phyloP scores from a whole-genome alignment of 92 coral and sea anemone genomes.

The Porites divaricata region DNA sequence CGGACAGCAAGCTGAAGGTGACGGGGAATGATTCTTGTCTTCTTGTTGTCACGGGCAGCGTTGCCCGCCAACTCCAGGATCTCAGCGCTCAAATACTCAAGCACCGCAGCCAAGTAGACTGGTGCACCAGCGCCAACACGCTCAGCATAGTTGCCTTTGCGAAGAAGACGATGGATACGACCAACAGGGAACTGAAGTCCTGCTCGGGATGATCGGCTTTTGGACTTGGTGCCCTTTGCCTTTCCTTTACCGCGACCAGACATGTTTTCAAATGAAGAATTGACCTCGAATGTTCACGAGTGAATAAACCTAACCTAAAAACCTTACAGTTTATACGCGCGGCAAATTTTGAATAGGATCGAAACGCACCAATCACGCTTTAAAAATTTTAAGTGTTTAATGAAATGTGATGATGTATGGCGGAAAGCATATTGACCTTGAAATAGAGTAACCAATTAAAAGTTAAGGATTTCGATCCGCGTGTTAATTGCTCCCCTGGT shows the following conservation, averaged over 20 bases:
- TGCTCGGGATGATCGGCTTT: slow-evolving; percentile 83
- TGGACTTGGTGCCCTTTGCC: slow-evolving; percentile 78
- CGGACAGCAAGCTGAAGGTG: slow-evolving; percentile 84
- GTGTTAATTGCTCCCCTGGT: neutral
- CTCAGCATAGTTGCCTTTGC: slow-evolving; percentile 79
- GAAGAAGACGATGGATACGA: slow-evolving; percentile 62
- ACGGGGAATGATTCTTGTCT: slow-evolving; percentile 81
- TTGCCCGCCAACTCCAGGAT: slow-evolving; percentile 71
- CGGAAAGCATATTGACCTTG: no score
- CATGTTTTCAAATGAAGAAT: slow-evolving; percentile 17
- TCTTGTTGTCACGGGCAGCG: slow-evolving; percentile 89
- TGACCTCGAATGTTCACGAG: no score
- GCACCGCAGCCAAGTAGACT: slow-evolving; percentile 71
- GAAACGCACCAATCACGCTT: no score
- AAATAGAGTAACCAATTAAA: neutral
- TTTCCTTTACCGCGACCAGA: slow-evolving; percentile 95
- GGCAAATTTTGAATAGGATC: no score
- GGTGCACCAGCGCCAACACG: slow-evolving; percentile 90
- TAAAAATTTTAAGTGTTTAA: no score
- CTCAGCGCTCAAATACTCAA: slow-evolving; percentile 49
- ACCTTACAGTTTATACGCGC: no score
- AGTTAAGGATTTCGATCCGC: neutral
- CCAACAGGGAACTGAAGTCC: slow-evolving; percentile 87
- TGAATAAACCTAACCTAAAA: neutral
- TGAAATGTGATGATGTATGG: no score